These are phyloP conservation scores for Ciconia boyciana DNA, from an alignment of 2,113 vertebrate species.

Conservation along the genomic window DNA sequence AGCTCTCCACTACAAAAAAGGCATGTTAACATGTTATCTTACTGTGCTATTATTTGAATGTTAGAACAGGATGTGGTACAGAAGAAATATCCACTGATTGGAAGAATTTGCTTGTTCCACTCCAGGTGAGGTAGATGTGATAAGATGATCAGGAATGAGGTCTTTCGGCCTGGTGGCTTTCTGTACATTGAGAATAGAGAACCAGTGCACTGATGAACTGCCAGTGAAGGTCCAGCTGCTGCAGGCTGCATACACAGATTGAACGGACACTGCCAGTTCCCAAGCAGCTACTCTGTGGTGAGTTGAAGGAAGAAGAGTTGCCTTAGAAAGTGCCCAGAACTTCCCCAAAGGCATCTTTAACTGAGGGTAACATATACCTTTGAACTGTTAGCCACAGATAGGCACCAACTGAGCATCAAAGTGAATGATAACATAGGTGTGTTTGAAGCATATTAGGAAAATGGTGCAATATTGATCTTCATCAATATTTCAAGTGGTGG, in stretches of 20 bases:
- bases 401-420: not conserved
- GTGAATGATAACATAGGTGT: not conserved
- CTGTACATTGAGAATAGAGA: not conserved
- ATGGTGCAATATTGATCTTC: not conserved
- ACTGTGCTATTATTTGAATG: not conserved
- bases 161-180: not conserved
- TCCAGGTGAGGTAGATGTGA: not conserved
- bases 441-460: not conserved
- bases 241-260: not conserved
- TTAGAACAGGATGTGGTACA: not conserved
- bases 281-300: not conserved
- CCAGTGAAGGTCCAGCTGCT: not conserved
- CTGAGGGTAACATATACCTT: not conserved
- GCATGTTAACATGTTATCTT: not conserved
- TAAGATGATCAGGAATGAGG: not conserved
- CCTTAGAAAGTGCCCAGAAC: not conserved
- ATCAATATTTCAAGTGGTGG: not conserved
- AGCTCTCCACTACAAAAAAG: not conserved
- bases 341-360: not conserved
- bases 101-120: not conserved
- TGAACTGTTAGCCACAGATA: not conserved
- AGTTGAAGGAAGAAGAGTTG: not conserved
- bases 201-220: accelerated
- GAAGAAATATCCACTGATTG: not conserved
- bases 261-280: not conserved